A percentile compares a stretch with the other conserved stretches of the same genome.
These are phyloP conservation scores for Vanessa tameamea DNA, from an alignment of 1,140 invertebrate genomes.

Conservation along the genomic window DNA sequence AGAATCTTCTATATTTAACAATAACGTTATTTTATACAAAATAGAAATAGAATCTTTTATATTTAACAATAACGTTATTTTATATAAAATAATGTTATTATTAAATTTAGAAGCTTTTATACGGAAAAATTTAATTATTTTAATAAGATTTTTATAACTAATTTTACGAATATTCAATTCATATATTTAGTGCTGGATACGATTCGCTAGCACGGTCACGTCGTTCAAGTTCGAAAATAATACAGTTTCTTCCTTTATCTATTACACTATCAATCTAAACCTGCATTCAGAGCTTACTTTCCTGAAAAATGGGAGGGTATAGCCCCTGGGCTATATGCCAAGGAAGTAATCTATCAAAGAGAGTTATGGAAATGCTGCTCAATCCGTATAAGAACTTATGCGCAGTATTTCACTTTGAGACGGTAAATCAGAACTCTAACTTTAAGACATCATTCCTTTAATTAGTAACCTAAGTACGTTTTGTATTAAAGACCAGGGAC, in stretches of 20 bases:
- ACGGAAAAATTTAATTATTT: too few species aligned
- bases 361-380: constrained; percentile 31
- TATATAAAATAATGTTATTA: too few species aligned
- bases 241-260: constrained; percentile 2
- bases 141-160: too few species aligned
- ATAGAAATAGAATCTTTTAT: too few species aligned
- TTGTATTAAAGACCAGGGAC: too few species aligned
- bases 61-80: too few species aligned
- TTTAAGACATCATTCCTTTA: background rate
- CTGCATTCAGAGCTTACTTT: constrained; percentile 22
- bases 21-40: too few species aligned
- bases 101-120: too few species aligned
- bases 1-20: too few species aligned
- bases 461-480: background rate
- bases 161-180: too few species aligned
- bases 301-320: constrained; percentile 30
- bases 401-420: constrained; percentile 22
- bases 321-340: constrained; percentile 31
- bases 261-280: constrained; percentile 21
- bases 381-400: constrained; percentile 27
- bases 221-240: background rate
- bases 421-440: background rate
- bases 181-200: too few species aligned
- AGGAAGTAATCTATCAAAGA: constrained; percentile 36
- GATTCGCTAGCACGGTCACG: too few species aligned